phyloP scores from a whole-genome alignment of 1,140 invertebrate species.

The Sesamia nonagrioides region DNA sequence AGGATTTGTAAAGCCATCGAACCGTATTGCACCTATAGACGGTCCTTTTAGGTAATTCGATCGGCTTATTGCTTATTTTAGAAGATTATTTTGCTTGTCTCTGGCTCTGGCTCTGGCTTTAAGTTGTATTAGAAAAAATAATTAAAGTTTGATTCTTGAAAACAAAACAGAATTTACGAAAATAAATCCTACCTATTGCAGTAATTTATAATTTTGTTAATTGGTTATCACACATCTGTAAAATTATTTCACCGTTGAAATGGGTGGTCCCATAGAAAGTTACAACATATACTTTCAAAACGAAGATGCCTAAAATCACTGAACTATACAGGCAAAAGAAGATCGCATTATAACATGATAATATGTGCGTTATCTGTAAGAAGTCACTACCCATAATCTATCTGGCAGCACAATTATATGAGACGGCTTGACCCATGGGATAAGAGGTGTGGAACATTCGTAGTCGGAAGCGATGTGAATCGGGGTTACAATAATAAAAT shows the following conservation, averaged over 20 bases:
- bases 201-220: no score
- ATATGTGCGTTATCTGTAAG: neutral
- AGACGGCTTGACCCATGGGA: neutral
- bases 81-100: conserved; percentile 28
- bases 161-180: no score
- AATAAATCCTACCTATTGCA: no score
- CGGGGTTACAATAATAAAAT: neutral
- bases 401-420: neutral
- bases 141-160: no score
- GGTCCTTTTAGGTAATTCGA: conserved; percentile 47
- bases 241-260: neutral
- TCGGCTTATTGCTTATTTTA: conserved; percentile 44
- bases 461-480: neutral
- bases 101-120: neutral
- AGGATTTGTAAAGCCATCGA: conserved; percentile 50
- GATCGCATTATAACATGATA: neutral
- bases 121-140: neutral
- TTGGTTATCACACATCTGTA: no score
- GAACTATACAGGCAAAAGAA: neutral
- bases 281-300: neutral
- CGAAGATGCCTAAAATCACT: neutral
- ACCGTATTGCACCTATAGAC: conserved; percentile 50
- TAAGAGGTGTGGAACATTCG: conserved; percentile 1
- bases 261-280: no score
- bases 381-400: neutral